Conservation (phyloP, 2,113 vertebrate species). For the Prunella fulvescens region DNA sequence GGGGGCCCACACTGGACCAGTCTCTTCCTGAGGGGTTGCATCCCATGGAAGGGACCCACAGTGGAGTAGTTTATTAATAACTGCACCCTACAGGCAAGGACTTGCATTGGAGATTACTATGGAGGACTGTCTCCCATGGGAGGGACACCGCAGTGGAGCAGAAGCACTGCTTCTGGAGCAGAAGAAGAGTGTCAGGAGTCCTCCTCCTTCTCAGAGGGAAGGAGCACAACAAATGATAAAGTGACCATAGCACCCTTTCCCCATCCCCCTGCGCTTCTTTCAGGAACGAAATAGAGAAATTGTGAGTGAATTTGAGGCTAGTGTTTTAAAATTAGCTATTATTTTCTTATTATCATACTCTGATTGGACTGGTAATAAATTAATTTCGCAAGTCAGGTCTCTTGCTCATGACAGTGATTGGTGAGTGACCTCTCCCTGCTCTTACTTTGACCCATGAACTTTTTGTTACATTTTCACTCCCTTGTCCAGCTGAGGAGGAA, state of each 20-base stretch:
- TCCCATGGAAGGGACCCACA: rapidly evolving
- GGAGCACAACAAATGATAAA: rapidly evolving
- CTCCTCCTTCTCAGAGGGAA: not conserved
- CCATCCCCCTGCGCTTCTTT: rapidly evolving
- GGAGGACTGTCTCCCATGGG: not conserved
- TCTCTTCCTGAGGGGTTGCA: not conserved
- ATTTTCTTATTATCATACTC: not conserved
- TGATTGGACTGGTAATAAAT: not conserved
- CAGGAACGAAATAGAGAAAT: not conserved
- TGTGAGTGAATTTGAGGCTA: rapidly evolving
- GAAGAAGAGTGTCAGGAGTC: not conserved
- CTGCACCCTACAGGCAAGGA: not conserved
- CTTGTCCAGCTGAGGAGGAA: not conserved
- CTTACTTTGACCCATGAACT: rapidly evolving
- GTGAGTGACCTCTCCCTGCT: not conserved
- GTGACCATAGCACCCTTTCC: rapidly evolving
- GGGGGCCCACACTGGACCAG: not conserved
- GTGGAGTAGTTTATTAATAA: not conserved
- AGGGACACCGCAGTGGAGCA: rapidly evolving
- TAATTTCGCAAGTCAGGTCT: rapidly evolving
- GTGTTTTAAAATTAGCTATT: not conserved
- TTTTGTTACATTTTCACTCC: rapidly evolving
- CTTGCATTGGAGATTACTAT: rapidly evolving
- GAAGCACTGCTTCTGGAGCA: not conserved
- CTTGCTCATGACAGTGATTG: rapidly evolving